A percentile compares a stretch with the other conserved stretches of the same genome.
Evolutionary conservation across 2,113 vertebrate genomes (phyloP).

Genomic region (Pipra filicauda): DNA sequence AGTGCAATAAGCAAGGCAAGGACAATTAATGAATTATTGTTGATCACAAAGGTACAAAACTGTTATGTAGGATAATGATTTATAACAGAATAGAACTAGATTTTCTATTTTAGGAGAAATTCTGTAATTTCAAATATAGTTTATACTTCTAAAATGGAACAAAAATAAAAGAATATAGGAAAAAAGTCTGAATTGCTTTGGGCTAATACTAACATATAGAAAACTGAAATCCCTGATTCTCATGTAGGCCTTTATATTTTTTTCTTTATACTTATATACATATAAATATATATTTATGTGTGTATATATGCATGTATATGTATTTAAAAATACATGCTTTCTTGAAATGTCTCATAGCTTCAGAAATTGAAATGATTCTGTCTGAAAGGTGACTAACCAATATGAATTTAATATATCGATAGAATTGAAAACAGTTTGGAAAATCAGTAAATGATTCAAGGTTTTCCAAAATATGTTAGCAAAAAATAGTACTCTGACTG

Average conservation of each 20-base stretch:
- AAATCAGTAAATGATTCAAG: background rate
- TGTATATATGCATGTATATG: background rate
- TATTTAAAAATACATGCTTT: background rate
- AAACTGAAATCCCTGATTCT: background rate
- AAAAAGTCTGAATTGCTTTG: background rate
- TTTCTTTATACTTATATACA: background rate
- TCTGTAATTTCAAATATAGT: background rate
- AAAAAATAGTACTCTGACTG: background rate
- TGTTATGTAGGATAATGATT: background rate
- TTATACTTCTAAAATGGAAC: background rate
- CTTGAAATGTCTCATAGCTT: background rate
- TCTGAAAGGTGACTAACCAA: background rate
- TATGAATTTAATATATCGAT: background rate
- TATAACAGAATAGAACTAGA: background rate
- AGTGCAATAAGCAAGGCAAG: background rate
- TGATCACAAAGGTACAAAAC: background rate
- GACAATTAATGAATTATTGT: background rate
- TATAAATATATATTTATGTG: background rate
- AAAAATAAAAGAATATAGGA: background rate
- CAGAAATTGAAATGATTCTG: background rate
- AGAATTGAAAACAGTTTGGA: background rate
- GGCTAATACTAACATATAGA: background rate
- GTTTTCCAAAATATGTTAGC: background rate
- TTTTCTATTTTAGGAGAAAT: background rate
- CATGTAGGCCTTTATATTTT: background rate